A percentile compares a stretch with the other conserved stretches of the same genome.
These are phyloP conservation scores for Nephrotoma flavescens DNA, from an alignment of 2,888 invertebrate species.

Conservation along the genomic window DNA sequence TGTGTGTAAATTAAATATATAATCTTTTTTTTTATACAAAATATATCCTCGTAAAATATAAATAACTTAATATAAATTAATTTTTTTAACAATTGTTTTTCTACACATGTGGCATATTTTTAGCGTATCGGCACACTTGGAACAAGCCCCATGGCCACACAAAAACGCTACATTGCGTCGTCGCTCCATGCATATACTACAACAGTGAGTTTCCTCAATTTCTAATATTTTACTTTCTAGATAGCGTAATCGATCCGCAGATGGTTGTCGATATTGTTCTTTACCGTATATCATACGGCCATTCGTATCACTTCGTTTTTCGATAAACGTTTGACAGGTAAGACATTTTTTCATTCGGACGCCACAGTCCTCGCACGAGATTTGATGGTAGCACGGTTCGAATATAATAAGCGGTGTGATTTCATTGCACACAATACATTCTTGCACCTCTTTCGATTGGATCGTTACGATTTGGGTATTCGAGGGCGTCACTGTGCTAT, in stretches of 20 bases:
- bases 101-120: constrained; percentile 68
- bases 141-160: constrained; percentile 79
- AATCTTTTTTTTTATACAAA: neutral
- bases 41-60: neutral
- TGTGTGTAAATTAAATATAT: neutral
- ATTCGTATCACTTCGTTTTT: constrained; percentile 37
- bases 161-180: constrained; percentile 67
- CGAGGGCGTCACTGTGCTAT: neutral
- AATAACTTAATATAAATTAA: constrained; percentile 26
- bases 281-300: constrained; percentile 34
- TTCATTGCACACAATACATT: constrained; percentile 61
- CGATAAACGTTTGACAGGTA: constrained; percentile 46
- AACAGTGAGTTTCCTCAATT: constrained; percentile 73
- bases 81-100: constrained; percentile 32
- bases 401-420: constrained; percentile 46
- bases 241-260: constrained; percentile 46
- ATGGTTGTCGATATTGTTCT: constrained; percentile 38
- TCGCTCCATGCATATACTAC: constrained; percentile 79
- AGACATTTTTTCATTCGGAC: constrained; percentile 64
- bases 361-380: constrained; percentile 61
- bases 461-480: neutral
- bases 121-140: constrained; percentile 64
- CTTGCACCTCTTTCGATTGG: constrained; percentile 26
- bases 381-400: constrained; percentile 59
- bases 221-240: constrained; percentile 68